phyloP scores from a whole-genome alignment of 2,888 invertebrate species.

The Ceratothoa steindachneri region DNA sequence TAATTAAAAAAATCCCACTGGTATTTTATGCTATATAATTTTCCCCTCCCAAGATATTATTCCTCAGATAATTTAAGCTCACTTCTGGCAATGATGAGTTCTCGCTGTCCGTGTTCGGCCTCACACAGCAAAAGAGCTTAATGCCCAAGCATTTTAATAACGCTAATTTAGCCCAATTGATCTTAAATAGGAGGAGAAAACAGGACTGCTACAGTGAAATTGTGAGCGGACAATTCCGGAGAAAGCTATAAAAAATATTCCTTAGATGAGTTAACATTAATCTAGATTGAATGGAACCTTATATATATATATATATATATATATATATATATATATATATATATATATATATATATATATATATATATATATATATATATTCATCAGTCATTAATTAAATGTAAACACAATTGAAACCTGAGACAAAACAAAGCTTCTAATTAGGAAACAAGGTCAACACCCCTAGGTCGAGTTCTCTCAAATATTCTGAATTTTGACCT shows the following conservation, averaged over 20 bases:
- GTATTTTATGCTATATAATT: background rate
- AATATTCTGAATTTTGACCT: too few relatives aligned
- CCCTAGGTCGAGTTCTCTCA: too few relatives aligned
- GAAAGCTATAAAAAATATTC: background rate
- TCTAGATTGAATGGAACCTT: too few relatives aligned
- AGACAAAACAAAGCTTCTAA: too few relatives aligned
- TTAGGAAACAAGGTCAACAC: too few relatives aligned
- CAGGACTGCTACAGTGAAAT: background rate
- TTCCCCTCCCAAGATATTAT: too few relatives aligned
- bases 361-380: background rate
- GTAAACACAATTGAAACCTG: too few relatives aligned
- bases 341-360: background rate
- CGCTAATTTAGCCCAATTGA: background rate
- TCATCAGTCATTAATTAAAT: too few relatives aligned
- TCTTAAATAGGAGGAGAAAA: background rate
- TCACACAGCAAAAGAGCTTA: background rate
- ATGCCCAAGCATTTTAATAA: background rate
- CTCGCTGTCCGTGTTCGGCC: too few relatives aligned
- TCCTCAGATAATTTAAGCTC: background rate
- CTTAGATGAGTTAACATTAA: background rate
- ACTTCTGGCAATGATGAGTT: too few relatives aligned
- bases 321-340: background rate
- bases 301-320: background rate
- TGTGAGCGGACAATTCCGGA: background rate
- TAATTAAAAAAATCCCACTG: too few relatives aligned